These are phyloP conservation scores for Mycteria americana DNA, from an alignment of 2,797 vertebrate genomes.

Conservation along the genomic window DNA sequence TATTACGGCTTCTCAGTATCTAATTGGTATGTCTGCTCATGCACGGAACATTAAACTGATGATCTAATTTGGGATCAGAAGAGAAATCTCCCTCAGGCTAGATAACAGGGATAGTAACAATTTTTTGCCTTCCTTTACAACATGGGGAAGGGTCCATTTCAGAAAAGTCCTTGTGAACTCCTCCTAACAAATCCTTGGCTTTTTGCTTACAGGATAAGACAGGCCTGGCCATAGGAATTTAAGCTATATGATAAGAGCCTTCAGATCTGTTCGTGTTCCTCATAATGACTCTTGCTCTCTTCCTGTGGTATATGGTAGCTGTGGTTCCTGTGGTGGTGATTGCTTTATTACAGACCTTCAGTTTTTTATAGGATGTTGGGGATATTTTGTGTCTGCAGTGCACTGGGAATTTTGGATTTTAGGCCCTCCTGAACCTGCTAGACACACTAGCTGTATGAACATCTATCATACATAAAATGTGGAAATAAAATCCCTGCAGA, in stretches of 20 bases:
- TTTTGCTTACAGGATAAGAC: background rate
- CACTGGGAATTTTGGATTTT: background rate
- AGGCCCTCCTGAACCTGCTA: background rate
- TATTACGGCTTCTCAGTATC: constrained; percentile 35
- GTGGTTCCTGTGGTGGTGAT: background rate
- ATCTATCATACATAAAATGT: background rate
- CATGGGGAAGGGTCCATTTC: background rate
- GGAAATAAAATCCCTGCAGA: background rate
- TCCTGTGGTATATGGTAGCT: background rate
- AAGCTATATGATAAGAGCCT: background rate
- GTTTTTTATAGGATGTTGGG: background rate
- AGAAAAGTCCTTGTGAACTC: background rate
- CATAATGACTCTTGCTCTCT: background rate
- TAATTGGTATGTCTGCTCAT: constrained; percentile 62
- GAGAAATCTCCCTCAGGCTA: constrained; percentile 58
- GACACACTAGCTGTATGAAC: background rate
- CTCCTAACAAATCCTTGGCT: background rate
- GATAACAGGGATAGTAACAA: constrained; percentile 5
- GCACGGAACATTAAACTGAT: constrained; percentile 56
- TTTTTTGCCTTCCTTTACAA: constrained; percentile 8
- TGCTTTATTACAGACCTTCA: constrained; percentile 5
- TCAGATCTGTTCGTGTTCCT: background rate
- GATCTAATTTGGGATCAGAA: constrained; percentile 66
- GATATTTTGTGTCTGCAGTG: background rate
- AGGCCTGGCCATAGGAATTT: background rate